Conservation (phyloP, 2,888 invertebrate genomes). For the Hydrotaea diabolus region DNA sequence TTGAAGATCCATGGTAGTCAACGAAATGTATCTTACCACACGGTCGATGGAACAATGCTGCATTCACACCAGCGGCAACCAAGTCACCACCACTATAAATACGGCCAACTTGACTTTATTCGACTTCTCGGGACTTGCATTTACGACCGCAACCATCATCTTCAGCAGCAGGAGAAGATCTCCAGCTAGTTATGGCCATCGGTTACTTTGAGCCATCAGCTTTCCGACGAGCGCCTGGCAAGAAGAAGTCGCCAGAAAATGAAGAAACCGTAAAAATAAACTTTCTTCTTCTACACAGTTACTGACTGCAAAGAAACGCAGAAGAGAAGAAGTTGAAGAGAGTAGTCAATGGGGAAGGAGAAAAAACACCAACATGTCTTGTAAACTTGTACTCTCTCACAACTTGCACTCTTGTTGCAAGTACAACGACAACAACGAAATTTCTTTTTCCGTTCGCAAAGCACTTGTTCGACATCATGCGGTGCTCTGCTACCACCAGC, state of each 20-base stretch:
- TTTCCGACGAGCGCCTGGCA: not conserved
- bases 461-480: constrained; percentile 26
- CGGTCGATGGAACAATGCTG: too few species aligned
- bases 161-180: not conserved
- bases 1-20: too few species aligned
- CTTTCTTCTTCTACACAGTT: constrained; percentile 18
- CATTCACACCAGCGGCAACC: too few species aligned
- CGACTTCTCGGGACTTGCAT: not conserved
- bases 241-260: not conserved
- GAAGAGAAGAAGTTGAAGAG: not conserved
- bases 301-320: too few species aligned
- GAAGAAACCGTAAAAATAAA: not conserved
- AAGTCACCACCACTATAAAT: too few species aligned
- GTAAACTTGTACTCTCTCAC: not conserved
- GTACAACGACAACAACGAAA: not conserved
- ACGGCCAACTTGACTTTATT: not conserved
- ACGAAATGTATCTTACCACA: too few species aligned
- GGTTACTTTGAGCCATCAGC: not conserved
- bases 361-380: not conserved
- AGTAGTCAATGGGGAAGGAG: not conserved
- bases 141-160: not conserved
- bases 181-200: not conserved
- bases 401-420: not conserved
- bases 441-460: constrained; percentile 10
- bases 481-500: not conserved